Evolutionary conservation across 23 tunicate species (phyloP), one percentile per base, ranked within the genome.

Genomic region (Diplosoma virens): DNA sequence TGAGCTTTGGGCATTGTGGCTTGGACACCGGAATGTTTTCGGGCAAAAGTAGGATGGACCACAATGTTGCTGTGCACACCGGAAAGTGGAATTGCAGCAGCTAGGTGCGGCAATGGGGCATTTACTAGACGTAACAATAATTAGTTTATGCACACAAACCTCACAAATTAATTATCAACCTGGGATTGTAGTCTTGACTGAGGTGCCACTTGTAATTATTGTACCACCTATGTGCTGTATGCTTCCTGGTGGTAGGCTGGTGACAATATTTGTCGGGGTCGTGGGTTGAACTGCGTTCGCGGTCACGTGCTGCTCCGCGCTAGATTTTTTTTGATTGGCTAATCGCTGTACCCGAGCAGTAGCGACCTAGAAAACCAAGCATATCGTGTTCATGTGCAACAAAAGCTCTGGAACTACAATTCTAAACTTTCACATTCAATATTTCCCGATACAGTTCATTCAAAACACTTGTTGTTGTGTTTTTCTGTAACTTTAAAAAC

Each of bases 81-180:
- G 25, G 94, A 87, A 18, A 79, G 33, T 18, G 93, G 93, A 18
- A 86, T 79, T 18, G 93, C 86, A 1, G 93, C 59, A 22, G 81
- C 20, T 21, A 71, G 93, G 36, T 85, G 58, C 31, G 79, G 16
- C 3, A 50, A 73, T 5, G 58, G 78, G 23, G 79, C 28, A 21
- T 33, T 55, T 2, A 47, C 78, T 71, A 30, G 23, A 78, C 46
- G 52, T 9, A 45, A 45, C 11, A 45, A 45, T 11, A 9, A 45
- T 45, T 11, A 9, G 16, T 45, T 45, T 16, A 16, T 45, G 52
- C 14, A 16, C 11, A 45, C 52, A 45, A 17, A 78, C 83, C 73
- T 78, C 65, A 74, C 11, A 78, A 18, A 17, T 61, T 25, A 1
- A 61, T 29, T 37, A 74, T 82, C n/a, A n/a, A n/a, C n/a, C n/a